Evolutionary conservation across 1,140 invertebrate genomes (phyloP), one percentile per base, ranked within the genome.

Genomic region (Campoletis sonorensis): DNA sequence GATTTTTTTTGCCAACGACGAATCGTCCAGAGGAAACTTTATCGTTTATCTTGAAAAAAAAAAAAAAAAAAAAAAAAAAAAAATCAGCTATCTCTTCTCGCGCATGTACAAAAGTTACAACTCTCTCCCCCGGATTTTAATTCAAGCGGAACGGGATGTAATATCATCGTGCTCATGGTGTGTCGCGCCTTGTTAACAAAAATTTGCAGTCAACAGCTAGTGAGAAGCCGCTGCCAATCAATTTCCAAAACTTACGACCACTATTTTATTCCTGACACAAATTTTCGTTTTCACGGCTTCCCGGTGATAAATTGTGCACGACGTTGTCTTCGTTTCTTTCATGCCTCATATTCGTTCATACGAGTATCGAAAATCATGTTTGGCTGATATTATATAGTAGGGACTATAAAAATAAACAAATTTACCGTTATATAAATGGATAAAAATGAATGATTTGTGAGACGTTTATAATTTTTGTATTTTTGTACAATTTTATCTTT

Each of bases 121-220:
- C 18, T 64, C 26, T 27, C 61, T 23, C 40, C 7, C 11, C 40
- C 40, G 11, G 40, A 45, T 45, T 45, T 11, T 5, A 2, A 23
- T 5, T 64, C 11, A 26, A 4, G 27, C 15, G 23, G 11, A 26
- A 64, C n/a, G 51, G 18, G 23, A 26, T 10, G 61, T 13, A 27
- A 27, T 23, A 64, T 27, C 21, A 85, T 84, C 87, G 88, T 88
- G 88, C 88, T 83, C 80, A 67, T 45, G 51, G 75, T 67, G 72
- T 84, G 87, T 89, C 87, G 87, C 87, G 84, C 85, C 86, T 87
- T 80, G 86, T 88, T 86, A 89, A 84, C 84, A 73, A 84, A 83
- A 67, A 84, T 83, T 76, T 58, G 23, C 68, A 71, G 37, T 49
- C 70, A 40, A 64, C 23, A 21, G 71, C 11, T n/a, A n/a, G n/a